phyloP scores from a whole-genome alignment of 1,140 invertebrate genomes.

The Diorhabda carinulata region DNA sequence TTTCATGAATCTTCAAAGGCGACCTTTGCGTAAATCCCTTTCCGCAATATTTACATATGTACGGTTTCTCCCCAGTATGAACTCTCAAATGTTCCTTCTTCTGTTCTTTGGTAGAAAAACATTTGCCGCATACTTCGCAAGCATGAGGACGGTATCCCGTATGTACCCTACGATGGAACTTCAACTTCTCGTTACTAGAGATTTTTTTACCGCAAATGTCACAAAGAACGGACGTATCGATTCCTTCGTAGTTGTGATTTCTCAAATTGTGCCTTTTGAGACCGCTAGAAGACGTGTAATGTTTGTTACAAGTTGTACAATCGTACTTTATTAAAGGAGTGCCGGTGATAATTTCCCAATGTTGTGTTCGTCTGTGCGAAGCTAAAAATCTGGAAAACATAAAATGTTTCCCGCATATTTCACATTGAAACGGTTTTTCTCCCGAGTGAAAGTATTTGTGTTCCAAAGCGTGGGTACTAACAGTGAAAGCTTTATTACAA shows the following conservation, averaged over 20 bases:
- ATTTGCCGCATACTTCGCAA: slow-evolving; percentile 55
- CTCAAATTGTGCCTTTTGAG: slow-evolving; percentile 38
- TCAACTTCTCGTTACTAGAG: slow-evolving; percentile 62
- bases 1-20: slow-evolving; percentile 69
- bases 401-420: slow-evolving; percentile 56
- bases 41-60: slow-evolving; percentile 46
- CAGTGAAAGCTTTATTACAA: slow-evolving; percentile 51
- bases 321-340: slow-evolving; percentile 42
- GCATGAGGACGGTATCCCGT: slow-evolving; percentile 64
- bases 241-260: slow-evolving; percentile 36
- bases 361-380: slow-evolving; percentile 42
- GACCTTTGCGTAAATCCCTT: slow-evolving; percentile 60
- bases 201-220: slow-evolving; percentile 78
- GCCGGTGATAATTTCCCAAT: slow-evolving; percentile 44
- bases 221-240: slow-evolving; percentile 51
- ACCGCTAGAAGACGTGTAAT: slow-evolving; percentile 39
- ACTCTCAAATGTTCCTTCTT: slow-evolving; percentile 56
- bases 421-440: slow-evolving; percentile 59
- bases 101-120: slow-evolving; percentile 59
- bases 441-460: slow-evolving; percentile 53
- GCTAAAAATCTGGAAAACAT: slow-evolving; percentile 44
- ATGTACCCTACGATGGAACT: slow-evolving; percentile 67
- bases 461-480: slow-evolving; percentile 48
- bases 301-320: slow-evolving; percentile 41
- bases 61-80: slow-evolving; percentile 46